Conservation (phyloP, 92 coral and sea anemone genomes). For the Actinostola sp. region DNA sequence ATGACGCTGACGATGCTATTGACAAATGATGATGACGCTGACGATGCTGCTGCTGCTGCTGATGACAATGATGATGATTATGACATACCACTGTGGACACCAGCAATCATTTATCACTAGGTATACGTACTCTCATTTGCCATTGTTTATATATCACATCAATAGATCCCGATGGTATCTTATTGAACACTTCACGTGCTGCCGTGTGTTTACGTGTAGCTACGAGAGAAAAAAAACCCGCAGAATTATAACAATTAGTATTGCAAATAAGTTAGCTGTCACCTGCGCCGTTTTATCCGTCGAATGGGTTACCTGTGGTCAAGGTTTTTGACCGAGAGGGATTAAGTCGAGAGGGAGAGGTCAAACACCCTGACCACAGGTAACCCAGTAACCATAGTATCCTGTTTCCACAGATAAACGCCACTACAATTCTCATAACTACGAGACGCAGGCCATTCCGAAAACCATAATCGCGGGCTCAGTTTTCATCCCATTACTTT, state of each 20-base stretch:
- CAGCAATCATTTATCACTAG: too few species aligned
- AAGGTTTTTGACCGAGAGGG: too few species aligned
- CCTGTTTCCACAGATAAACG: not conserved
- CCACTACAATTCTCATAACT: too few species aligned
- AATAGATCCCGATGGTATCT: constrained; percentile 87
- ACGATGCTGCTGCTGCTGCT: not conserved
- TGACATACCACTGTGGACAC: too few species aligned
- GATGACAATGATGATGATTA: not conserved
- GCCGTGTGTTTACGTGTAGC: constrained; percentile 88
- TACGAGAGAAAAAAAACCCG: not conserved
- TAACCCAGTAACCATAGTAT: too few species aligned
- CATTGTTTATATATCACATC: constrained; percentile 90
- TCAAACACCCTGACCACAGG: too few species aligned
- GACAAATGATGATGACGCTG: not conserved
- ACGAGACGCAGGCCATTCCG: too few species aligned
- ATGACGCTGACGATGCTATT: not conserved
- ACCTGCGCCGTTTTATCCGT: too few species aligned
- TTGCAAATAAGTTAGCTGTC: not conserved
- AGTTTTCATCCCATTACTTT: too few species aligned
- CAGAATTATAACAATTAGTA: not conserved
- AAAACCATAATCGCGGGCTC: too few species aligned
- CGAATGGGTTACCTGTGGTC: too few species aligned
- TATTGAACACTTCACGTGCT: constrained; percentile 93
- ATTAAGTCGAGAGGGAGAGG: too few species aligned
- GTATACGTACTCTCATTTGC: constrained; percentile 81